These are phyloP conservation scores for Pteropus alecto DNA, from an alignment of 2,113 vertebrate species.

Conservation along the genomic window DNA sequence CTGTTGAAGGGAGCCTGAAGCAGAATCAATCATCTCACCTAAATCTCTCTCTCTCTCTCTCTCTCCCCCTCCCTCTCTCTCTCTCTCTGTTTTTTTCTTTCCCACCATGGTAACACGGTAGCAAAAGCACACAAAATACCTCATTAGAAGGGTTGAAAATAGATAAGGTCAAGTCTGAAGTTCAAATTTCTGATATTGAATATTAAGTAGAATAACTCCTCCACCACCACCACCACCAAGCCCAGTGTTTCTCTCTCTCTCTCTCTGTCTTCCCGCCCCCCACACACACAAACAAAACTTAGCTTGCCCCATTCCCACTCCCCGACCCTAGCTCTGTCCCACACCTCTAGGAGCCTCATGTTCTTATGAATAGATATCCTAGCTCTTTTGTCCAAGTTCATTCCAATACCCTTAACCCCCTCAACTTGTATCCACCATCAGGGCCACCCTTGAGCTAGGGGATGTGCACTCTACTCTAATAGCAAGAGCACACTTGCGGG, in stretches of 20 bases:
- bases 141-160: too few relatives aligned
- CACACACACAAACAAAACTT: background rate
- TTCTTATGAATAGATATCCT: background rate
- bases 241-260: background rate
- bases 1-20: background rate
- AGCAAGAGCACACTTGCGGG: background rate
- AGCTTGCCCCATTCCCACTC: background rate
- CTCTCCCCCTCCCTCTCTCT: background rate
- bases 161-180: too few relatives aligned
- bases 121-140: too few relatives aligned
- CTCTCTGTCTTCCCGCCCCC: too few relatives aligned
- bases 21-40: background rate
- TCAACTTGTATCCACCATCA: accelerated
- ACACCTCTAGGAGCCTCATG: background rate
- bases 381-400: background rate
- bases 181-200: too few relatives aligned
- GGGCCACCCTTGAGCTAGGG: background rate
- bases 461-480: background rate
- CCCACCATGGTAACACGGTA: too few relatives aligned
- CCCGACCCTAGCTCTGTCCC: background rate
- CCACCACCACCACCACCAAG: too few relatives aligned
- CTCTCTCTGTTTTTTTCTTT: too few relatives aligned
- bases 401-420: background rate
- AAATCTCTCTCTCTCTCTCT: background rate
- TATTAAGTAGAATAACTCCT: too few relatives aligned